Base-by-base conservation (phyloP, 2,797 vertebrate genomes). In the Sebastes ruberrimus region DNA sequence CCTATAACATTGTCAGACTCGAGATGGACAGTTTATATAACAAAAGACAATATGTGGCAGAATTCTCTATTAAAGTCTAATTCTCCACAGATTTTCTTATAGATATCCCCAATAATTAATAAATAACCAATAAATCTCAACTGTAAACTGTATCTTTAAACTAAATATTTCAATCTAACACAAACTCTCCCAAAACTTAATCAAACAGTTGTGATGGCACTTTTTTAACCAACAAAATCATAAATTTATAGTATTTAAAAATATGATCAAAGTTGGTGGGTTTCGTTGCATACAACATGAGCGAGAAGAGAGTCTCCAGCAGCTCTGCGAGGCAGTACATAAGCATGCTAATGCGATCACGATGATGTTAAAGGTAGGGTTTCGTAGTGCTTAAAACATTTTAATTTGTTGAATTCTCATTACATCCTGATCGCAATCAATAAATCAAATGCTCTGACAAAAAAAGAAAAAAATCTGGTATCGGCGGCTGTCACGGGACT, bases 401-500 rank as follows among this genome's bases (percentile, higher is more conserved):
- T 49, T 0, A 20, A 0, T 49, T 49, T 49, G 42, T 49, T 49
- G 42, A 49, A 49, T 49, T 49, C 42, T 49, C 42, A 49, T 49
- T 49, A 49, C 42, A 20, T 0, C 42, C 18, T 20, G 42, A 49
- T 0, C 42, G 18, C 16, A 49, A 49, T 49, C 42, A 49, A 49
- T 49, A 49, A 49, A 49, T 49, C 42, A 49, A 0, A 49, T 18
- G 7, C 18, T 49, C 42, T 49, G 42, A 49, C 42, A 49, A 49
- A 49, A 49, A 46, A 3, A 18, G 3, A 46, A 49, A 46, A 18
- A 0, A 46, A 49, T 8, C 42, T 49, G 42, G 42, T 49, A 49
- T 49, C 16, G 0, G 42, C 16, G 0, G 18, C 42, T 20, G 42
- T 20, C 42, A 2, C 42, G 0, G 42, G 16, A 18, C 42, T 49